Evolutionary conservation across 1,140 invertebrate species (phyloP), one percentile per base, ranked within the genome.

Genomic region (Lepeophtheirus salmonis): DNA sequence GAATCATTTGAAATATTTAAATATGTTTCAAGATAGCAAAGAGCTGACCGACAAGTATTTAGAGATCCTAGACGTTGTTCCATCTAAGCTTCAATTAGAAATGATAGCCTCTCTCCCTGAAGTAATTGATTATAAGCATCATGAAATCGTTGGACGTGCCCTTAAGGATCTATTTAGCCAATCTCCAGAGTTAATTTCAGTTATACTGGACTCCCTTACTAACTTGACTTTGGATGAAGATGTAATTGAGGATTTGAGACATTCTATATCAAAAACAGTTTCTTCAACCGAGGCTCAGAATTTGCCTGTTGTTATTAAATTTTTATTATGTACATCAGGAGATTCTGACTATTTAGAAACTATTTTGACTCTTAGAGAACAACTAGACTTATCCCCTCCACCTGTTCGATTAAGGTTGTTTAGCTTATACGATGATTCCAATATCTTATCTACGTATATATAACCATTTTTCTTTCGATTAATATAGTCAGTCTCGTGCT

Each of bases 141-240:
- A 57, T 21, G 26, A 17, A 20, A 57, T 17, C 6, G 26, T 57
- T 17, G 55, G 20, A 17, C 13, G n/a, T n/a, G 16, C 26, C 6
- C 25, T 57, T 18, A 16, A 30, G 26, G 55, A 57, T 16, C 21
- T 26, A 30, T 24, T 30, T 21, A 30, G 13, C 2, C 22, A 16
- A n/a, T n/a, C 2, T 3, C 20, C 52, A 1, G 26, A 57, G n/a
- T 23, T 57, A 13, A 26, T 16, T 20, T n/a, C 23, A 13, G 26
- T 30, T 2, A 57, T 57, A 14, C 26, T 57, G 55, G 55, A 57
- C 13, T 14, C 55, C 1, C 25, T 57, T 17, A 57, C 55, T 25
- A 57, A 57, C 14, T 16, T 57, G 3, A 26, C 2, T 3, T 21
- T 57, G 13, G 16, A 26, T n/a, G 21, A 20, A 17, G 55, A 57